Evolutionary conservation across 1,140 invertebrate genomes (phyloP), one percentile per base, ranked within the genome.

Genomic region (Aphaenogaster floridana): DNA sequence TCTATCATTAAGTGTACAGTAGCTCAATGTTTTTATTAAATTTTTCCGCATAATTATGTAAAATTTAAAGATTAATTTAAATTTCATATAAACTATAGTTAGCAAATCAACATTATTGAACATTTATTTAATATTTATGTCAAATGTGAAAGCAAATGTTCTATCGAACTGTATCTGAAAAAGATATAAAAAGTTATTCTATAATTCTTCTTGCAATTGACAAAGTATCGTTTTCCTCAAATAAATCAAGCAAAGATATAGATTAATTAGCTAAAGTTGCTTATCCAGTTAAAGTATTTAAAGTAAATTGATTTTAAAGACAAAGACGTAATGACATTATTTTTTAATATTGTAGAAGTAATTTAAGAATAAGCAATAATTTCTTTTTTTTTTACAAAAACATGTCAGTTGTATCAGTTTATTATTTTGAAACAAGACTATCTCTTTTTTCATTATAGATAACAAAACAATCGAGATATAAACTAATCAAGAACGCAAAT

Each of bases 401-500:
- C 28, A 5, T 42, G 15, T 13, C n/a, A 50, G 2, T 50, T 8
- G 8, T 69, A 42, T 57, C 3, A 13, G 8, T 54, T 57, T 57
- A 45, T 71, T 59, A 71, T 36, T 57, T 45, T 57, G 3, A 45
- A 21, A 3, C 36, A 57, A 57, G 8, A 42, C 21, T 57, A 36
- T 57, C 13, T 21, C 21, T 21, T 0, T n/a, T 71, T 17, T 28
- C 17, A 48, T 69, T 2, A 17, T 17, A n/a, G 34, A 69, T 81
- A 54, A 79, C 42, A 54, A 71, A 71, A 71, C 15, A 36, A 4
- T 79, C 45, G 21, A 57, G n/a, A n/a, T n/a, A n/a, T 81, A 57
- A 81, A 11, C 21, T 81, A 81, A 71, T 81, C 68, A 57, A 81
- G 0, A 28, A 71, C 36, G 50, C 17, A 66, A 39, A 15, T 81